Conservation (phyloP, 2,797 vertebrate genomes). For the Odontamblyopus lacepedii region DNA sequence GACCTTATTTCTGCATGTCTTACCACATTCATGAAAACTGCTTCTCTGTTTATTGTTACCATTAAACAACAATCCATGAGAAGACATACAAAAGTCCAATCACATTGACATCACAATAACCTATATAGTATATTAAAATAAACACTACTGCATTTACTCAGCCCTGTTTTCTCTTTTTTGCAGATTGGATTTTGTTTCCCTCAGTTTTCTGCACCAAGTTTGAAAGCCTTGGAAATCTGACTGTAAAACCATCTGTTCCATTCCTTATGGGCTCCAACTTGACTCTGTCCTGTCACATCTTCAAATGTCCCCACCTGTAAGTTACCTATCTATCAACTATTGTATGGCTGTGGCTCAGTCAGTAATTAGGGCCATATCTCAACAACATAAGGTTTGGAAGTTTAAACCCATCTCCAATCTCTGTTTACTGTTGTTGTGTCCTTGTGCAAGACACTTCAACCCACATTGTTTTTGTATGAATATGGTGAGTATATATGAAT, state of each 20-base stretch:
- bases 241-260: slow-evolving; percentile 46
- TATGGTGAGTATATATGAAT: too few species aligned
- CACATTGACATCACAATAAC: background rate
- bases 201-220: slow-evolving; percentile 1
- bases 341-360: too few species aligned
- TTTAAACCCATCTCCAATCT: too few species aligned
- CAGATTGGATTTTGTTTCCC: slow-evolving; percentile 33
- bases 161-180: background rate
- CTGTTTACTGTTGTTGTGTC: too few species aligned
- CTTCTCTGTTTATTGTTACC: background rate
- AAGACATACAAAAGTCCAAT: background rate
- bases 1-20: background rate
- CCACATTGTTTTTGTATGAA: too few species aligned
- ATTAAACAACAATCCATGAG: background rate
- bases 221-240: slow-evolving; percentile 47
- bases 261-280: slow-evolving; percentile 72
- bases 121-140: background rate
- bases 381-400: too few species aligned
- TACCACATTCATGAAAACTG: slow-evolving; percentile 7
- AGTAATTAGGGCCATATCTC: too few species aligned
- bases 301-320: background rate
- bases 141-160: background rate
- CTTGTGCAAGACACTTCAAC: too few species aligned
- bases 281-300: slow-evolving; percentile 63
- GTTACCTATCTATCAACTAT: background rate